Conservation (phyloP, 2,888 invertebrate species). For the Drosophila kuntzei region DNA sequence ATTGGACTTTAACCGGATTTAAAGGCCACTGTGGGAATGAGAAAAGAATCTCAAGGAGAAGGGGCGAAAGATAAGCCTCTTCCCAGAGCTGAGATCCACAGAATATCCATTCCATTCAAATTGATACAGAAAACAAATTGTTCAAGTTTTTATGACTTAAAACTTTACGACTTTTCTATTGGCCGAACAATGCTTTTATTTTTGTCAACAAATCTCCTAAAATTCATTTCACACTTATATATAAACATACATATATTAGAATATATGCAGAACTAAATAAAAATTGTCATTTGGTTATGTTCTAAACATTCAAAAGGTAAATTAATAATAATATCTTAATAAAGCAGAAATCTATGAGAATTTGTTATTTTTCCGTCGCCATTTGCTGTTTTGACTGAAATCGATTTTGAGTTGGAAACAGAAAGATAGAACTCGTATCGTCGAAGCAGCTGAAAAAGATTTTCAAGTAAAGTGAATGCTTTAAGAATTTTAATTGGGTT, state of each 20-base stretch:
- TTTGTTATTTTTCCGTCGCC: conserved; percentile 63
- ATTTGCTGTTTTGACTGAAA: conserved; percentile 27
- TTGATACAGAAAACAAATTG: conserved; percentile 38
- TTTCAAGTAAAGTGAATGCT: conserved; percentile 72
- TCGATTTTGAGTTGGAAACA: background rate
- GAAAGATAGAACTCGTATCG: conserved; percentile 6
- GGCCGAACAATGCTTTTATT: conserved; percentile 45
- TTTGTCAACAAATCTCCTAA: conserved; percentile 39
- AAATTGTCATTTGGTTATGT: background rate
- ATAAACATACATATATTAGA: background rate
- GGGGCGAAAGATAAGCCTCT: conserved; percentile 7
- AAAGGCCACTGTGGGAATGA: conserved; percentile 27
- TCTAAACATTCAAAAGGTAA: background rate
- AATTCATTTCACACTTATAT: background rate
- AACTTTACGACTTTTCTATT: conserved; percentile 67
- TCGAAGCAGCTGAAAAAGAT: conserved; percentile 30
- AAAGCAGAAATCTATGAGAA: background rate
- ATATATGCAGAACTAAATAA: background rate
- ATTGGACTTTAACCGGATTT: conserved; percentile 18
- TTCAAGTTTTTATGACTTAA: conserved; percentile 51
- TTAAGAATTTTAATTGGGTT: conserved; percentile 75
- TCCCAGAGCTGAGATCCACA: conserved; percentile 1
- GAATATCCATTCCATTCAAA: conserved; percentile 20
- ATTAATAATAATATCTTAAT: conserved; percentile 16
- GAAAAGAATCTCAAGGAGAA: background rate